phyloP scores from a whole-genome alignment of 2,113 vertebrate species.

The Entelurus aequoreus region DNA sequence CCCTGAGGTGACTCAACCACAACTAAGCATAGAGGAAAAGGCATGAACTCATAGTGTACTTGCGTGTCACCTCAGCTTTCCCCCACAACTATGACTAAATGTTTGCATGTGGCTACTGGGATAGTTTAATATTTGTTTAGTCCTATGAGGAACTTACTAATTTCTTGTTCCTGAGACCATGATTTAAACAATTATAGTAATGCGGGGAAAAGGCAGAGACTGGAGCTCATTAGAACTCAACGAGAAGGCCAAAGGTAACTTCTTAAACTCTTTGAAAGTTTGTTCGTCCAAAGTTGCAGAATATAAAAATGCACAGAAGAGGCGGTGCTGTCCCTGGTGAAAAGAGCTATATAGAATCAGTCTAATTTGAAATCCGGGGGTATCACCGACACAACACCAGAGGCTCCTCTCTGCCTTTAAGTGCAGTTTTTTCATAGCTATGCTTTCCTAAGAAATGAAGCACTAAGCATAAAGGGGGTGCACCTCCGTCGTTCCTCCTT shows the following conservation, averaged over 20 bases:
- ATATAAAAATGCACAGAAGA: no score
- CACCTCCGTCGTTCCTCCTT: constrained; percentile 47
- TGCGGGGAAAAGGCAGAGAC: not conserved
- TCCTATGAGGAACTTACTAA: not conserved
- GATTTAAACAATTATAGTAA: no score
- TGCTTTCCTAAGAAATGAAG: constrained; percentile 35
- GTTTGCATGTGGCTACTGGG: constrained; percentile 20
- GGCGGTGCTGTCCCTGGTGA: not conserved
- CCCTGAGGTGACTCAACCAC: constrained; percentile 26
- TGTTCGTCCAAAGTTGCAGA: not conserved
- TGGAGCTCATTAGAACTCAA: not conserved
- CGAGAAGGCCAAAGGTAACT: not conserved
- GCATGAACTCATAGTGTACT: constrained; percentile 8
- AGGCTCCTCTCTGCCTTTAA: constrained; percentile 20
- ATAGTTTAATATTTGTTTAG: constrained; percentile 16
- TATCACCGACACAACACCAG: constrained; percentile 28
- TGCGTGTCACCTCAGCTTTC: constrained; percentile 2
- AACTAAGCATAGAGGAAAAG: constrained; percentile 12
- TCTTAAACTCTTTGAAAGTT: constrained; percentile 1
- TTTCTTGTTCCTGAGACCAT: no score
- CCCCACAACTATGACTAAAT: constrained; percentile 9
- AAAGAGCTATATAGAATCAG: constrained; percentile 13
- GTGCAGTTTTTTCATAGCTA: constrained; percentile 42
- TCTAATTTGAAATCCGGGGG: constrained; percentile 17
- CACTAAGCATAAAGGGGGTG: constrained; percentile 57